Evolutionary conservation across 30 jellyfish, hydroid and myxozoan species (phyloP).

Genomic region (Catostylus mosaicus): DNA sequence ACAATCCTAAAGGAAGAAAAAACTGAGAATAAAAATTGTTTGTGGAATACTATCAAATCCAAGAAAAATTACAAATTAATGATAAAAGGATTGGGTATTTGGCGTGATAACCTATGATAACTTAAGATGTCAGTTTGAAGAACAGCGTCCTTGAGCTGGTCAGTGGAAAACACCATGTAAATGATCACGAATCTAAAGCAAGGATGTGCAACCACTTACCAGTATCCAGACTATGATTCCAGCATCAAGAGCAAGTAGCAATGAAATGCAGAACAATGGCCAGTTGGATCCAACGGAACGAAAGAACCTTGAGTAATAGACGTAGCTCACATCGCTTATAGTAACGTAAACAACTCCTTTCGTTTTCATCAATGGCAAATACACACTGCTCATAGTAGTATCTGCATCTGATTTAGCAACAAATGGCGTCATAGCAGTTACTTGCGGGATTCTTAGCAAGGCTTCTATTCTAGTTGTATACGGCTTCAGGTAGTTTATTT

Average conservation of each 20-base stretch:
- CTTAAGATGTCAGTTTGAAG: no score
- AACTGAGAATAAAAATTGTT: no score
- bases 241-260: constrained; percentile 62
- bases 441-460: neutral
- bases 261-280: constrained; percentile 44
- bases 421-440: constrained; percentile 23
- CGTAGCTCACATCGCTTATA: constrained; percentile 18
- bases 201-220: constrained; percentile 35
- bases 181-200: no score
- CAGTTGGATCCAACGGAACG: constrained; percentile 52
- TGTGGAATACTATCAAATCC: no score
- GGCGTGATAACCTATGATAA: no score
- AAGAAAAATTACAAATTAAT: no score
- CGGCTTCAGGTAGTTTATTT: constrained; percentile 46
- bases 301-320: constrained; percentile 19
- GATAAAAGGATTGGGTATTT: no score
- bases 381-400: constrained; percentile 11
- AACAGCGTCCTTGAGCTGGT: no score
- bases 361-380: constrained; percentile 23
- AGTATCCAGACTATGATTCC: constrained; percentile 55
- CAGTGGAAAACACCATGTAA: no score
- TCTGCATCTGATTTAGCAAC: constrained; percentile 14
- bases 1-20: constrained; percentile 44
- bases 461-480: constrained; percentile 29
- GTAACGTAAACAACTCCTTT: constrained; percentile 40